Base-by-base conservation (phyloP, 2,113 vertebrate species). In the Natator depressus region DNA sequence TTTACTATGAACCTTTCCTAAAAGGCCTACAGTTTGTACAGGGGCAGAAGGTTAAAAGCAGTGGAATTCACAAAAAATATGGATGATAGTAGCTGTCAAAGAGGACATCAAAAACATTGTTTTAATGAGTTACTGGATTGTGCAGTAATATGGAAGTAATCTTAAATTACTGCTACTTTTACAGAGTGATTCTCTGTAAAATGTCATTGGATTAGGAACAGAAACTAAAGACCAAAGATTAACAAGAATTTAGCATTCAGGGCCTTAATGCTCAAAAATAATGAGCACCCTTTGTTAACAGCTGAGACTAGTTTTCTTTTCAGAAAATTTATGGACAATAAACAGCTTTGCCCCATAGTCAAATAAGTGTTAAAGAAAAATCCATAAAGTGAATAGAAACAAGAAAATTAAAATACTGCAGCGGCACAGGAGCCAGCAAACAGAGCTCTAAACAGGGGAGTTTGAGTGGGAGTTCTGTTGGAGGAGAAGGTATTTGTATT, bases 121-220 rank as follows among this genome's bases (percentile, higher is more conserved):
- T 93, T 85, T 84, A 49, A 2, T 82, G 76, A 55, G 51, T 57
- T 57, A 38, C 0, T 83, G 47, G 14, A 24, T 79, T 85, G 25
- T 2, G 5, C 51, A n/a, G 2, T 72, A 10, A n/a, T 86, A 38
- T 55, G 29, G 75, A 90, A 76, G 17, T 80, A 90, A 89, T 88
- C 91, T 82, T 38, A 92, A 90, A 93, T 82, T 87, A 85, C 86
- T 91, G 90, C 50, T 95, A 31, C 55, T 95, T 93, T 57, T 72
- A 91, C 31, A 38, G 25, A 25, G n/a, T 54, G n/a, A n/a, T n/a
- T n/a, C n/a, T n/a, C 62, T 88, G 91, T 0, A 25, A 55, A 89
- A 82, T 78, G 80, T 91, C n/a, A 76, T 53, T 83, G 90, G 31
- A 92, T 94, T 53, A 91, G 84, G 17, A 91, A 86, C 59, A 95